These are phyloP conservation scores for Pogonomyrmex barbatus DNA, from an alignment of 1,140 invertebrate genomes.

Conservation along the genomic window DNA sequence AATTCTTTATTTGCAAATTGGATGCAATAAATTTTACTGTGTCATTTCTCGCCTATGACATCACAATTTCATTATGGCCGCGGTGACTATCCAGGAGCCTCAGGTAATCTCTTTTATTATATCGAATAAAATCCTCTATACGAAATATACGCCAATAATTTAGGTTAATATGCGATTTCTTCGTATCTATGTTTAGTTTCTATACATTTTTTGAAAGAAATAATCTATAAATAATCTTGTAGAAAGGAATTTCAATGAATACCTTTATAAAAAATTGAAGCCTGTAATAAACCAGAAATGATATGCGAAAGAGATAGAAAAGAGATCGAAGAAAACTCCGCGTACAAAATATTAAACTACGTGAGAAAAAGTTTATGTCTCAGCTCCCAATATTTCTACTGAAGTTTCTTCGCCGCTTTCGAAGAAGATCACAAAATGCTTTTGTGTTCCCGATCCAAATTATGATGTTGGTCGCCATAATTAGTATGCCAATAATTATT, in stretches of 20 bases:
- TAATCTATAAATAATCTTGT: background rate
- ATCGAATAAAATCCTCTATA: background rate
- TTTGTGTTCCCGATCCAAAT: conserved; percentile 5
- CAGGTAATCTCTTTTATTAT: no score
- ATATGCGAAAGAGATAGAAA: background rate
- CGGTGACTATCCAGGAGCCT: no score
- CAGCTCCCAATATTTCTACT: background rate
- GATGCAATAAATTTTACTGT: no score
- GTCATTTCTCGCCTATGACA: no score
- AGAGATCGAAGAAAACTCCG: background rate
- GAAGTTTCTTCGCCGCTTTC: background rate
- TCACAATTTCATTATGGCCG: no score
- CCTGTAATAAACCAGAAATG: background rate
- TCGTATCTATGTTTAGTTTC: background rate
- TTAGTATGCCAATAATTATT: background rate
- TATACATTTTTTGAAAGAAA: background rate
- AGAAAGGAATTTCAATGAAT: background rate
- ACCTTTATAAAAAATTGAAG: background rate
- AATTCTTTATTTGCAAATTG: no score
- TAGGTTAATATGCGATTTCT: background rate
- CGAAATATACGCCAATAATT: background rate
- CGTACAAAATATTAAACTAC: background rate
- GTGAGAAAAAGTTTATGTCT: background rate
- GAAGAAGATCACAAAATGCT: conserved; percentile 24
- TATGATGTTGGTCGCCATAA: background rate